Evolutionary conservation across 2,113 vertebrate species (phyloP), one percentile per base, ranked within the genome.

Genomic region (Butastur rufipennis): DNA sequence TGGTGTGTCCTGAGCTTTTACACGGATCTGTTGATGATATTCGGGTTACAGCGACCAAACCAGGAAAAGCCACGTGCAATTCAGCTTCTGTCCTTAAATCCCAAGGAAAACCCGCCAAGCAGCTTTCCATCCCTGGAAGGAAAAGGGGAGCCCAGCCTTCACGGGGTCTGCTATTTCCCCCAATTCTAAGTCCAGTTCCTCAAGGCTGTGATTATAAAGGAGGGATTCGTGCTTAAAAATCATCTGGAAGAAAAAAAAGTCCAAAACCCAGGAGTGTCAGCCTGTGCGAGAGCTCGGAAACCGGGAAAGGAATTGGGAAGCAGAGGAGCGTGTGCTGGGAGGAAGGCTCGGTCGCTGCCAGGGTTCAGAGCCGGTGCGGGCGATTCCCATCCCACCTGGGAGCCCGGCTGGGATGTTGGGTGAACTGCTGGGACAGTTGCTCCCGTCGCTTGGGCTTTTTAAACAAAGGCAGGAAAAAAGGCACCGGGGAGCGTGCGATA

Each of bases 401-500:
- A 59, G 65, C 70, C 59, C 19, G 1, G 16, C 25, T 16, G 68
- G 90, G 56, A 11, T 16, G 61, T 5, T 0, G 62, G 55, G 47
- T 15, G 61, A 59, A 53, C 59, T 2, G 29, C 56, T 19, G 63
- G 77, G 74, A 38, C 47, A 7, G 52, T 17, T 6, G 47, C 53
- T 75, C 6, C 75, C 11, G 1, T 70, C 0, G 6, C 77, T 75
- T 34, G 79, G 59, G 25, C 3, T 0, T 72, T 50, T 43, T 12
- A 67, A 45, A 96, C 94, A 92, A 96, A 96, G 61, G 92, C 95
- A 92, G 97, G 95, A 95, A 93, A 87, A 91, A 73, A 50, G 50
- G 93, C 90, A 32, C 10, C 19, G 1, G 75, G 84, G 66, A 92
- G 88, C 13, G 1, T 4, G 17, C 3, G 81, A 58, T 68, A 70